Percentiles rank a stretch among this genome's conserved stretches.
These are phyloP conservation scores for Psammodynastes pulverulentus DNA, from an alignment of 2,113 vertebrate species.

Conservation along the genomic window DNA sequence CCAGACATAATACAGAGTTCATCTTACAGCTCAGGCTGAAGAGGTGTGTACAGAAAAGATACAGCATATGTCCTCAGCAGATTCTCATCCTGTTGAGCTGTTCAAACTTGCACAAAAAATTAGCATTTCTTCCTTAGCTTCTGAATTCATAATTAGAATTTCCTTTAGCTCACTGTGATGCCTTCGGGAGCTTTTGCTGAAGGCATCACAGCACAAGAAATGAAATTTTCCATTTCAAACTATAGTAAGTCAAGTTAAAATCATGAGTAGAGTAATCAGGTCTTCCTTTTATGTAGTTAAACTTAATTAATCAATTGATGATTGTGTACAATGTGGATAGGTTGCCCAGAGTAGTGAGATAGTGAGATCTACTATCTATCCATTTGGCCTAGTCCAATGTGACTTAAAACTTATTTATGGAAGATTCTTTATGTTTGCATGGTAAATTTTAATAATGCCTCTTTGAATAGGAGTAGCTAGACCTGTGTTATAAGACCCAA, in stretches of 20 bases:
- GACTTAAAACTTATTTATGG: background rate
- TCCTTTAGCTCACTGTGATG: background rate
- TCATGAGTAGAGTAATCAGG: background rate
- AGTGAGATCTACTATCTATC: background rate
- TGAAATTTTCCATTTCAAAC: background rate
- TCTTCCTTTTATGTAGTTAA: background rate
- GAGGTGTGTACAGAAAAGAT: background rate
- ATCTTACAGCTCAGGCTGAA: background rate
- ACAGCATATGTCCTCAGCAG: background rate
- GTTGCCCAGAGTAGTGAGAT: background rate
- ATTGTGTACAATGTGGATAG: background rate
- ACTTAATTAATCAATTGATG: background rate
- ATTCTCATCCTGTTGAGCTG: background rate
- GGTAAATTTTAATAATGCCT: background rate
- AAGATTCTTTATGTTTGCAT: background rate
- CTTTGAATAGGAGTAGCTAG: background rate
- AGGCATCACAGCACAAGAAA: background rate
- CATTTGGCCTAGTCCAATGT: background rate
- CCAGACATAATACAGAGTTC: background rate
- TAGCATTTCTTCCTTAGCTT: background rate
- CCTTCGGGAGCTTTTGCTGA: background rate
- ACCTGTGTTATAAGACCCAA: background rate
- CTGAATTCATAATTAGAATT: background rate
- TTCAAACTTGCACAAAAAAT: background rate
- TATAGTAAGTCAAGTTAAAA: background rate